Base-by-base conservation (phyloP, 1,140 invertebrate genomes). In the Ceratosolen fusciceps region DNA sequence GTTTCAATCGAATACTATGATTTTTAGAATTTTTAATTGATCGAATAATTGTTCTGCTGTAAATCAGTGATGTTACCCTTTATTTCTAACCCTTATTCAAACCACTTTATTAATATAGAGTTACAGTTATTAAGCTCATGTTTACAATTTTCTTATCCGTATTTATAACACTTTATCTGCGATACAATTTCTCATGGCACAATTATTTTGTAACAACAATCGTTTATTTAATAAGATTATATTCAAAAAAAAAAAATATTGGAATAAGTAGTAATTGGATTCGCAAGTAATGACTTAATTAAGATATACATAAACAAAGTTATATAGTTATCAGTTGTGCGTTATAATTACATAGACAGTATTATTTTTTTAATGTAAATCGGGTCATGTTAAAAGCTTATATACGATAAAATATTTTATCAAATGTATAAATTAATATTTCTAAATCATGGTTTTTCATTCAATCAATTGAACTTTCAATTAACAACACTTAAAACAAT, bases 21-120 rank as follows among this genome's bases (percentile, higher is more conserved):
- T 65, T 65, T 65, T 37, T 65, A 37, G 31, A 37, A 37, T 65
- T 65, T 16, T n/a, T 65, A 65, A 65, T 37, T 37, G 60, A 37
- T 37, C 9, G 19, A 37, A 37, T 65, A 31, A 37, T 7, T 31
- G n/a, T n/a, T 65, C 12, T 9, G 16, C 21, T 29, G 19, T 9
- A 2, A 21, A 31, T 34, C 58, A 34, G 9, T 4, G 54, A 8
- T 34, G 19, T 26, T 16, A 10, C 12, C 1, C 31, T 65, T 34
- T 5, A 14, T 34, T 62, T 10, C 12, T 37, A n/a, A 34, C 16
- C 16, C 58, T 34, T 31, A 56, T 34, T 62, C 29, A 1, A 29
- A 65, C 12, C 34, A 37, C 19, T 65, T 65, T 65, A 37, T 34
- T 2, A 37, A n/a, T 37, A 37, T 1, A 37, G 1, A n/a, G n/a